Evolutionary conservation across 2,797 vertebrate genomes (phyloP).

Genomic region (Steatocranus sp.): DNA sequence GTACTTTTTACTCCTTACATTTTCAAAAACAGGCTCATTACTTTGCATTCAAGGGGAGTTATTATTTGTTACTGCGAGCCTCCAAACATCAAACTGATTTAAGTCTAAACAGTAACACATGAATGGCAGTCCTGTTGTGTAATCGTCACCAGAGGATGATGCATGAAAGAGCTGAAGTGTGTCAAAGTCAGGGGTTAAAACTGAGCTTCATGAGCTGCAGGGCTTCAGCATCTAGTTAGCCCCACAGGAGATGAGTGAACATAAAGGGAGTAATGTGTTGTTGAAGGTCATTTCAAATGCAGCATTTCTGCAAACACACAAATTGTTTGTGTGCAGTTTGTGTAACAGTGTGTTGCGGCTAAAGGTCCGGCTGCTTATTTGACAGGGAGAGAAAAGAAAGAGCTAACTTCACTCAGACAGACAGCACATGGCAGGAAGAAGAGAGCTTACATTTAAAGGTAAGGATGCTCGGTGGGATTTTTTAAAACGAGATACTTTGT

Average conservation of each 20-base stretch:
- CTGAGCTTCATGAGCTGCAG: neutral
- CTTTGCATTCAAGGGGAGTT: neutral
- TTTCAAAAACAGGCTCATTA: neutral
- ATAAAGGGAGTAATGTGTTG: neutral
- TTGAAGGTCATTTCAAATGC: neutral
- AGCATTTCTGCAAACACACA: neutral
- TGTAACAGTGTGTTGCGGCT: neutral
- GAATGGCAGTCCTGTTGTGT: neutral
- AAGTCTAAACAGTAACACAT: rapidly evolving
- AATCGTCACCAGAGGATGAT: neutral
- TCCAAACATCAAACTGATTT: neutral
- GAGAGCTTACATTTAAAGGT: neutral
- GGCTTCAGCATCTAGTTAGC: neutral
- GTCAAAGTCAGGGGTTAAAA: neutral
- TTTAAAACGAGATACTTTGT: neutral
- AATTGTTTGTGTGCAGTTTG: neutral
- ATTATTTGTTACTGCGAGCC: neutral
- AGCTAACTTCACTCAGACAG: neutral
- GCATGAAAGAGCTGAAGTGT: neutral
- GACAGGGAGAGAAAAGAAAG: neutral
- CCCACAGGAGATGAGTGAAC: neutral
- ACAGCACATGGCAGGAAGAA: neutral
- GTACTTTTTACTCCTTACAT: too few species aligned
- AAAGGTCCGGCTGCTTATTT: neutral
- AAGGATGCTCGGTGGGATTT: rapidly evolving